Evolutionary conservation across 2,797 vertebrate genomes (phyloP).

Genomic region (Etheostoma perlongum): DNA sequence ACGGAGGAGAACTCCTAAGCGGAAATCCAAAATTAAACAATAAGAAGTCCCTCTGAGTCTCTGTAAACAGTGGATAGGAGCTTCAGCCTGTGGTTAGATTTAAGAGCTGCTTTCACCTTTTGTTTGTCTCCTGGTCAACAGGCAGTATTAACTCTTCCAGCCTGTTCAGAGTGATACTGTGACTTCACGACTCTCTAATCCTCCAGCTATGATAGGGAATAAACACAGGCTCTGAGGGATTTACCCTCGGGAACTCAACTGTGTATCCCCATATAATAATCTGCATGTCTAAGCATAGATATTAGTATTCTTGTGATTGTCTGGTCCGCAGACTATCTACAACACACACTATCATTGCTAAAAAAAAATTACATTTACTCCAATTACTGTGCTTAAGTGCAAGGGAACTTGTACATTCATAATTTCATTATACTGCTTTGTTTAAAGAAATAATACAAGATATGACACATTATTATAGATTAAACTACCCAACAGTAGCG

Average conservation of each 20-base stretch:
- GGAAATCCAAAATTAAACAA: slow-evolving; percentile 65
- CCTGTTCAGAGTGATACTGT: slow-evolving; percentile 2
- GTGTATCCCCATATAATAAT: slow-evolving; percentile 23
- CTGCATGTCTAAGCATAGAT: slow-evolving; percentile 26
- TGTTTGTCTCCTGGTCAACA: slow-evolving; percentile 60
- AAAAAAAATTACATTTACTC: neutral
- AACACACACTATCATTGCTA: neutral
- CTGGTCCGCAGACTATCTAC: neutral
- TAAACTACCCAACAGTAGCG: neutral
- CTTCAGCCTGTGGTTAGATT: slow-evolving; percentile 37
- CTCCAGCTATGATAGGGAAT: slow-evolving; percentile 27
- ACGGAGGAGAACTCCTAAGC: slow-evolving; percentile 27
- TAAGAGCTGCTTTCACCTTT: slow-evolving; percentile 44
- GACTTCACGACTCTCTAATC: slow-evolving; percentile 37
- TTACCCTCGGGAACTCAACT: slow-evolving; percentile 18
- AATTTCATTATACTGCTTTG: neutral
- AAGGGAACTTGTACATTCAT: neutral
- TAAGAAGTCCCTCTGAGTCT: slow-evolving; percentile 29
- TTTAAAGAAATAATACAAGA: neutral
- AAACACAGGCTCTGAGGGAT: slow-evolving; percentile 40
- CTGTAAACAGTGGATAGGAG: slow-evolving; percentile 67
- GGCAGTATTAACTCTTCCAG: slow-evolving; percentile 45
- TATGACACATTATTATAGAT: neutral
- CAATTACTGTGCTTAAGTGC: neutral
- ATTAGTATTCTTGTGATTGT: neutral